Evolutionary conservation across 2,888 invertebrate genomes (phyloP).

Genomic region (Cactoblastis cactorum): DNA sequence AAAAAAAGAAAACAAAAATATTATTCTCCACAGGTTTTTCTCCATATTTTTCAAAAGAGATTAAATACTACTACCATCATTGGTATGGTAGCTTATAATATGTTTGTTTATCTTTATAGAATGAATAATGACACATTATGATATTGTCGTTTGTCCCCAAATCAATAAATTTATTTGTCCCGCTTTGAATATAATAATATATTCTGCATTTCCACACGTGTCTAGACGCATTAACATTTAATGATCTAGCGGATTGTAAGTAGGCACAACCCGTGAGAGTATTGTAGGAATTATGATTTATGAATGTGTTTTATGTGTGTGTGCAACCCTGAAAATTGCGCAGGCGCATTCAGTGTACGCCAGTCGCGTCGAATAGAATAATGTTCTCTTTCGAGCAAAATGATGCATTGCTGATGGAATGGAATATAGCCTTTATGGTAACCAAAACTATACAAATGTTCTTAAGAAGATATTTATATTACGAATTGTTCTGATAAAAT

Average conservation of each 20-base stretch:
- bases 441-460: too few relatives aligned
- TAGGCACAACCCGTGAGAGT: neutral
- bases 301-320: constrained; percentile 22
- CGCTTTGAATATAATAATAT: neutral
- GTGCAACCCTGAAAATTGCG: constrained; percentile 27
- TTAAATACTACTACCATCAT: too few relatives aligned
- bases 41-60: too few relatives aligned
- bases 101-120: too few relatives aligned
- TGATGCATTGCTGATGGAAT: neutral
- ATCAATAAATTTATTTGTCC: neutral
- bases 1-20: too few relatives aligned
- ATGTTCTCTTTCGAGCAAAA: too few relatives aligned
- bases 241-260: neutral
- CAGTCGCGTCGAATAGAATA: neutral
- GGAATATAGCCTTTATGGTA: neutral
- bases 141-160: too few relatives aligned
- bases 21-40: too few relatives aligned
- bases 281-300: neutral
- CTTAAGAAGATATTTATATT: too few relatives aligned
- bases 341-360: constrained; percentile 1
- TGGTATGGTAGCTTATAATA: too few relatives aligned
- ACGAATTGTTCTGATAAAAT: too few relatives aligned
- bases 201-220: neutral
- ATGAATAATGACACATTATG: too few relatives aligned
- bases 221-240: neutral